These are phyloP conservation scores for Grammomys surdaster DNA, from an alignment of 2,113 vertebrate genomes.

Conservation along the genomic window DNA sequence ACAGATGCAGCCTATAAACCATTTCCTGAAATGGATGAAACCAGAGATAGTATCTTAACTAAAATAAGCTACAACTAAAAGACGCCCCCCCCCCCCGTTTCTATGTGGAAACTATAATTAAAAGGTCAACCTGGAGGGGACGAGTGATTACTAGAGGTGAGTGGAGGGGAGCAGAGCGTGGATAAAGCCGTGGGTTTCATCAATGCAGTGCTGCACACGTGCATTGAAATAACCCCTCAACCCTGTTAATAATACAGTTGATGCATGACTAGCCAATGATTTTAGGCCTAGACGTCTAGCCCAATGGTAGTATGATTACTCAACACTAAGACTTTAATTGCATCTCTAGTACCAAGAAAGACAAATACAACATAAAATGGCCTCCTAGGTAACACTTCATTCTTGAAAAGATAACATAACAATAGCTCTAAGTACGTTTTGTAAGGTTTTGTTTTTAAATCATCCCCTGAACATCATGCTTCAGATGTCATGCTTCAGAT, in stretches of 20 bases:
- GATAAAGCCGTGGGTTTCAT: background rate
- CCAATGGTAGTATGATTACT: no score
- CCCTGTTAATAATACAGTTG: background rate
- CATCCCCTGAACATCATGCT: background rate
- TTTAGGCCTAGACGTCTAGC: background rate
- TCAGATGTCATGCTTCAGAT: background rate
- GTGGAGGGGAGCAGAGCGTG: background rate
- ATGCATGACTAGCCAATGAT: background rate
- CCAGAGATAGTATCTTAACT: background rate
- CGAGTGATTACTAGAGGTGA: background rate
- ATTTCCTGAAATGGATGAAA: background rate
- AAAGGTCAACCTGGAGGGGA: background rate
- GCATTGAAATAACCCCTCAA: background rate
- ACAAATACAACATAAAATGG: background rate
- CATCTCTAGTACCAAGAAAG: background rate
- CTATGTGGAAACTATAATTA: background rate
- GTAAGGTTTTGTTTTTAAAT: background rate
- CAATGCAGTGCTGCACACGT: background rate
- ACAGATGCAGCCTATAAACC: background rate
- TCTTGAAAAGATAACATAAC: conserved; percentile 34
- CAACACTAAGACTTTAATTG: background rate
- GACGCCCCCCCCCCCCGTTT: background rate
- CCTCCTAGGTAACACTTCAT: background rate
- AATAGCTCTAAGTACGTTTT: conserved; percentile 14
- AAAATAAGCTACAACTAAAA: background rate